Base-by-base conservation (phyloP, 2,797 vertebrate genomes). In the Danio kyathit region DNA sequence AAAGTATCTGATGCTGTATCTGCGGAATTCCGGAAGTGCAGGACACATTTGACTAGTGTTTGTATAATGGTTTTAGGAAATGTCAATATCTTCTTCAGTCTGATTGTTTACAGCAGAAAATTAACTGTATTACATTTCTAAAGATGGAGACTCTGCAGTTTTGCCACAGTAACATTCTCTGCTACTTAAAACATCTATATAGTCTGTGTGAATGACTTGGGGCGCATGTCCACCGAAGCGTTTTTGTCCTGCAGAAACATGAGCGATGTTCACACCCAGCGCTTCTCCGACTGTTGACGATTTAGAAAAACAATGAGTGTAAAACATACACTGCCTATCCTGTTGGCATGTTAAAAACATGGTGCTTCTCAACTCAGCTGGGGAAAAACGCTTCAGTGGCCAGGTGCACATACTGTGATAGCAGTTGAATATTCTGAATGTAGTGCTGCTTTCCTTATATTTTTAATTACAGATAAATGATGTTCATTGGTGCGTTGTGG, bases 81-180 rank as follows among this genome's bases (percentile, higher is more conserved):
- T 61, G 29, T 63, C 38, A 21, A 17, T 59, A 69, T 51, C 14
- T 49, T 79, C 41, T 72, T 44, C 9, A n/a, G 54, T 79, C 56
- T 43, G 56, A 60, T 79, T 61, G 69, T 41, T 71, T 41, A 13
- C 41, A 71, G 11, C 66, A 46, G 19, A 59, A 60, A 60, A 65
- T 16, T 51, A 16, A 70, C 52, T 67, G 41, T 14, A 73, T 51
- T 14, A 61, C 12, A 1, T 17, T 70, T 43, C 44, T 43, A 70
- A 16, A 48, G 72, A 41, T 19, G 3, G 7, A 70, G 12, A 59
- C 3, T 6, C 44, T 14, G 29, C 43, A 17, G 29, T 11, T 40
- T 11, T n/a, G 56, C n/a, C 56, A 51, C 66, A 51, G 19, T 56
- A 69, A 60, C 44, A 57, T 48, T 70, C 29, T 51, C 57, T 71